A percentile compares a stretch with the other conserved stretches of the same genome.
These are phyloP conservation scores for Albula glossodonta DNA, from an alignment of 2,113 vertebrate genomes.

Conservation along the genomic window DNA sequence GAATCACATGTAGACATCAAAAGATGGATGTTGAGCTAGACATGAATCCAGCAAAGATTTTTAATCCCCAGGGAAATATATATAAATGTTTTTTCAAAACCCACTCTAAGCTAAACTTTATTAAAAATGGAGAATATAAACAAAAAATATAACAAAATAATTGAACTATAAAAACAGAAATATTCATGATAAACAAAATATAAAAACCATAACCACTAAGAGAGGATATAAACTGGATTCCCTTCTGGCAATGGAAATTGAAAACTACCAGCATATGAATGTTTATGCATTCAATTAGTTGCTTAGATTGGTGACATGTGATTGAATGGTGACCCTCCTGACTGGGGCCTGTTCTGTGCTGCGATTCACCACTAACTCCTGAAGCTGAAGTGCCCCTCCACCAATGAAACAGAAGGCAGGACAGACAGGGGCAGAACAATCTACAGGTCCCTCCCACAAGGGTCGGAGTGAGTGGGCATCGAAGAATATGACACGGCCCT, in stretches of 20 bases:
- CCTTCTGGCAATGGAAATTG: not conserved
- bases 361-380: conserved; percentile 89
- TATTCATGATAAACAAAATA: conserved; percentile 59
- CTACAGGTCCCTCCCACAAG: conserved; percentile 89
- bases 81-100: conserved; percentile 36
- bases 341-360: conserved; percentile 78
- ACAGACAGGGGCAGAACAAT: conserved; percentile 92
- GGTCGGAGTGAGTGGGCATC: conserved; percentile 91
- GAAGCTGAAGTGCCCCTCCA: conserved; percentile 88
- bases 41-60: not conserved
- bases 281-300: conserved; percentile 42
- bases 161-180: conserved; percentile 67
- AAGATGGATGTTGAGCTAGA: not conserved
- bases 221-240: conserved; percentile 32
- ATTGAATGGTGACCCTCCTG: conserved; percentile 83
- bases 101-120: conserved; percentile 55
- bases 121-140: conserved; percentile 47
- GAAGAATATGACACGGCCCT: conserved; percentile 88
- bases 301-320: conserved; percentile 64
- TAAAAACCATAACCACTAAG: conserved; percentile 63
- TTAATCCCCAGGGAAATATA: conserved; percentile 10
- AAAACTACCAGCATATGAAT: not conserved
- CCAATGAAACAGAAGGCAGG: conserved; percentile 96
- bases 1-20: not conserved
- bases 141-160: conserved; percentile 68